Evolutionary conservation across 1,140 invertebrate genomes (phyloP).

Genomic region (Pteromalus puparum): DNA sequence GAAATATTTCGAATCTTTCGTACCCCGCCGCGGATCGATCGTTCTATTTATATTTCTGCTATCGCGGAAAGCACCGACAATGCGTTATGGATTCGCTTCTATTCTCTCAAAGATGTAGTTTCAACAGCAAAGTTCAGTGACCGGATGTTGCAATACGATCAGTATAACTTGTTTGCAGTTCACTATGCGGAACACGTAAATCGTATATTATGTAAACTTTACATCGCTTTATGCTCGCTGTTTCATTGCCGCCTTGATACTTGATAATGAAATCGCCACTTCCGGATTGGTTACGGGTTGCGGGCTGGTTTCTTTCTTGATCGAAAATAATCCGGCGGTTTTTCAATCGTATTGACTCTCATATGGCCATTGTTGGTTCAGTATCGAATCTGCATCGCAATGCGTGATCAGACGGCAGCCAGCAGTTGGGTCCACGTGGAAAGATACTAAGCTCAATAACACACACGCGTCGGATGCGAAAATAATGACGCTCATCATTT

Average conservation of each 20-base stretch:
- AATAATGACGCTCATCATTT: neutral
- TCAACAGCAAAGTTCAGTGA: neutral
- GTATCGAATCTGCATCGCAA: too few relatives aligned
- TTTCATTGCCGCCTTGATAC: slow-evolving; percentile 4
- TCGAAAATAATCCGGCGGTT: neutral
- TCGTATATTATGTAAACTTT: slow-evolving; percentile 14
- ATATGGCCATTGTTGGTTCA: too few relatives aligned
- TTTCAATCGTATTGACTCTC: too few relatives aligned
- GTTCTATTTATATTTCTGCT: neutral
- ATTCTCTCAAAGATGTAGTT: too few relatives aligned
- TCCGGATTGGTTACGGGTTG: neutral
- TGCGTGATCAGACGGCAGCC: too few relatives aligned
- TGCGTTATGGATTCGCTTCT: too few relatives aligned
- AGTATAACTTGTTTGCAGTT: neutral
- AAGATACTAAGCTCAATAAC: too few relatives aligned
- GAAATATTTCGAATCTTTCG: slow-evolving; percentile 5
- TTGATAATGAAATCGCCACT: slow-evolving; percentile 24
- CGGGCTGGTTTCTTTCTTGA: neutral
- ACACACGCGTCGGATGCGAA: too few relatives aligned
- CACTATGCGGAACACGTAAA: slow-evolving; percentile 1
- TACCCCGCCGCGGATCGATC: neutral
- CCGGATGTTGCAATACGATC: neutral
- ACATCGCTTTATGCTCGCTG: neutral
- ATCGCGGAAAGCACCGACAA: too few relatives aligned
- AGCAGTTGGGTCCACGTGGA: too few relatives aligned